Base-by-base conservation (phyloP, 2,797 vertebrate genomes). In the Odontamblyopus lacepedii region DNA sequence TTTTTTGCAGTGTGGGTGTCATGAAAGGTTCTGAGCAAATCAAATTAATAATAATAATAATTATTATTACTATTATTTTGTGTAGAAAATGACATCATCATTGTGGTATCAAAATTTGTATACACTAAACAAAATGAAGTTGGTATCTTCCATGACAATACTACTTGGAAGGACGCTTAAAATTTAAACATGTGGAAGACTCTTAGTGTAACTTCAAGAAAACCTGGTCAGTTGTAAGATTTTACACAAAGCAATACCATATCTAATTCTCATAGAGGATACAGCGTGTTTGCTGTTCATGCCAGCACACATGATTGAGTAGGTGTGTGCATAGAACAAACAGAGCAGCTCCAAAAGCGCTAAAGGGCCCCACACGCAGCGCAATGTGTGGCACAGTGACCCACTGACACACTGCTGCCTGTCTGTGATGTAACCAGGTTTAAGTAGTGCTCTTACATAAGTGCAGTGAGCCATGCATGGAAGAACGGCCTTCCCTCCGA, bases 401-500 rank as follows among this genome's bases (percentile, higher is more conserved):
- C 91, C 87, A 92, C 87, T 92, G 91, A 92, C 91, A 92, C 90
- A 92, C 71, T 91, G 87, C 85, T 89, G 83, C 86, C 83, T 84
- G 81, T 78, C 73, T 79, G 82, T 91, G 87, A 92, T 90, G 87
- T 91, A 92, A 91, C 89, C 85, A 87, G 86, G 85, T 91, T 90
- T 91, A 89, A 89, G 90, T 87, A 88, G 87, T 83, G 75, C 82
- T 92, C 87, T 92, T 92, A 91, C 89, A 89, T 92, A 91, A 91
- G 90, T 86, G 85, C 78, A 90, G 85, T 85, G 87, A 89, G 84
- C 85, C 88, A 88, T 85, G 89, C 91, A 89, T 89, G 86, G 87
- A 89, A 85, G 85, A 75, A 83, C 79, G 74, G 80, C 86, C 81
- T 90, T 84, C 86, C 86, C 85, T 90, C 82, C 73, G 86, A 89